A percentile compares a stretch with the other conserved stretches of the same genome.
Evolutionary conservation across 2,888 invertebrate genomes (phyloP).

Genomic region (Lochmaea capreae): DNA sequence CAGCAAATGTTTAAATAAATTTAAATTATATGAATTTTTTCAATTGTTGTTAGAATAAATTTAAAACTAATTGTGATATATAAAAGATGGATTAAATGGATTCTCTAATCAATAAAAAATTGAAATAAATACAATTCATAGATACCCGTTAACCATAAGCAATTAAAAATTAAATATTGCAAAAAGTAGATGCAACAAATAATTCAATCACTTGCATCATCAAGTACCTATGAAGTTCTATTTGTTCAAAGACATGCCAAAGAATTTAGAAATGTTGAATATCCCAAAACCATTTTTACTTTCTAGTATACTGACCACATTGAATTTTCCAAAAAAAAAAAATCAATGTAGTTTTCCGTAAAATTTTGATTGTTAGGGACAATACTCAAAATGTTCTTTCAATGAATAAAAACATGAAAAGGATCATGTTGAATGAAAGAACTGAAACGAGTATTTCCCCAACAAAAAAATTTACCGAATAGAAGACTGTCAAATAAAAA

Average conservation of each 20-base stretch:
- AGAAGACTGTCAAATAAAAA: constrained; percentile 4
- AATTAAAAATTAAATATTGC: constrained; percentile 29
- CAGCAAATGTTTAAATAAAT: constrained; percentile 16
- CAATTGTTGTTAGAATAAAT: no score
- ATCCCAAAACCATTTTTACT: neutral
- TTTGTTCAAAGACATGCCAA: neutral
- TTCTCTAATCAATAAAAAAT: constrained; percentile 21
- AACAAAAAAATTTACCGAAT: constrained; percentile 3
- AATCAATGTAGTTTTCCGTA: neutral
- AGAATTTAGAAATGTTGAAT: no score
- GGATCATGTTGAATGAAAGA: constrained; percentile 24
- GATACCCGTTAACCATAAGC: constrained; percentile 20
- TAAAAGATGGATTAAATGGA: neutral
- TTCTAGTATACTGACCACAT: neutral
- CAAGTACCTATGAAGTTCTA: constrained; percentile 13
- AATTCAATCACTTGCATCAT: constrained; percentile 28
- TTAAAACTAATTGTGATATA: no score
- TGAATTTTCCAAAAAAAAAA: constrained; percentile 1
- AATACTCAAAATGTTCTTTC: constrained; percentile 20
- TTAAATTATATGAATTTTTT: neutral
- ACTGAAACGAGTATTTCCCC: constrained; percentile 7
- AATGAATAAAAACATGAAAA: constrained; percentile 22
- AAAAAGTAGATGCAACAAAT: constrained; percentile 37
- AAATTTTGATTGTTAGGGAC: constrained; percentile 11
- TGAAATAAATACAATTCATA: constrained; percentile 22